A percentile compares a stretch with the other conserved stretches of the same genome.
Conservation (phyloP, 30 jellyfish, hydroid and myxozoan genomes). For the Catostylus mosaicus region DNA sequence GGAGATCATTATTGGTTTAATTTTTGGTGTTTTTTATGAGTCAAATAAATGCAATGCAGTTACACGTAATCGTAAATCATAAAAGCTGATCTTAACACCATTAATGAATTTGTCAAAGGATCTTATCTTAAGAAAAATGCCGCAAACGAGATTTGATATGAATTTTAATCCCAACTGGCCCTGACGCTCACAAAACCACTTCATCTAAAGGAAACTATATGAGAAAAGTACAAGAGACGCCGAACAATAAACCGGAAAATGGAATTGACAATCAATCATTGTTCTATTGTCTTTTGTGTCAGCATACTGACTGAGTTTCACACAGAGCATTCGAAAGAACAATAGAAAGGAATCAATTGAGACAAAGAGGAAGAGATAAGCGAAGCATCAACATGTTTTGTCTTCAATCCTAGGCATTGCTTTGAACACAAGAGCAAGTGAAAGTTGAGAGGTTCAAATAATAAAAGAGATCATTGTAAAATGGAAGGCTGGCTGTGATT, state of each 20-base stretch:
- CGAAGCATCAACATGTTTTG: conserved; percentile 48
- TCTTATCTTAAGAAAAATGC: neutral
- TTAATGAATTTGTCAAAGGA: neutral
- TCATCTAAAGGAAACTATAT: conserved; percentile 19
- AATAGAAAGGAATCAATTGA: conserved; percentile 25
- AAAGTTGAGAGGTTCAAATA: neutral
- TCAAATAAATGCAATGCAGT: neutral
- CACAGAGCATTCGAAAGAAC: conserved; percentile 2
- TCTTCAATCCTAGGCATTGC: neutral
- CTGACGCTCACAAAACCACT: neutral
- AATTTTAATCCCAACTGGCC: conserved; percentile 13
- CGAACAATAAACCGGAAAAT: conserved; percentile 36
- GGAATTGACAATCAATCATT: conserved; percentile 21
- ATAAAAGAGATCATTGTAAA: neutral
- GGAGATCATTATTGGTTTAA: no score
- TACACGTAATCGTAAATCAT: neutral
- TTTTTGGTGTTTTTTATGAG: no score
- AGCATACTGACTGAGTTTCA: conserved; percentile 15
- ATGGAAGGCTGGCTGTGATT: neutral
- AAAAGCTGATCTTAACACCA: conserved; percentile 1
- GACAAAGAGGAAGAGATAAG: conserved; percentile 36
- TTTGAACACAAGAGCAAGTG: neutral
- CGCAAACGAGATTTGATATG: conserved; percentile 31
- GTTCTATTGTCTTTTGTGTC: conserved; percentile 15
- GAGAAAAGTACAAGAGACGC: conserved; percentile 2